These are phyloP conservation scores for Phylloscopus trochiloides DNA, from an alignment of 2,113 vertebrate species.

Conservation along the genomic window DNA sequence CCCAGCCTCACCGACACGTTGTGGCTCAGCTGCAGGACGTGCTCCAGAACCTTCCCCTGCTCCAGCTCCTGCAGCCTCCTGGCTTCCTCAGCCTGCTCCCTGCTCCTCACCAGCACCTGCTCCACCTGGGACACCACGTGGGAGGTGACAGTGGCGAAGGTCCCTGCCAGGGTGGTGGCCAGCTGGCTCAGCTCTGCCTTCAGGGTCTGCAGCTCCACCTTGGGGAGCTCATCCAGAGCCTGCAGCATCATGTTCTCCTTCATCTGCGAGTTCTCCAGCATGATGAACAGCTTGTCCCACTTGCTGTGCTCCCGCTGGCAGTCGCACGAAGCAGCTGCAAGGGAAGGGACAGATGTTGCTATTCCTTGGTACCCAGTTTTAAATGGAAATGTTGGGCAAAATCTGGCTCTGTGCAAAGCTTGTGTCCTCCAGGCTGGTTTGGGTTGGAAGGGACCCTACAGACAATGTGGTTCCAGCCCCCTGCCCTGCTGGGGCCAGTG, in stretches of 20 bases:
- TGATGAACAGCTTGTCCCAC: slow-evolving; percentile 96
- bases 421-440: not conserved
- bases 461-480: not conserved
- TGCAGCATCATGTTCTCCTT: slow-evolving; percentile 92
- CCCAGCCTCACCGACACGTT: slow-evolving; percentile 70
- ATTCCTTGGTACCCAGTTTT: not conserved
- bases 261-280: slow-evolving; percentile 98
- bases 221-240: slow-evolving; percentile 80
- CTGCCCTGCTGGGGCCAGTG: not conserved
- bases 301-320: slow-evolving; percentile 81
- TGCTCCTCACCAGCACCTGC: slow-evolving; percentile 52
- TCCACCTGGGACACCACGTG: slow-evolving; percentile 64
- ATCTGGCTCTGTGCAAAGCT: not conserved
- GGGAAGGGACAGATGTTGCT: not conserved
- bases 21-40: slow-evolving; percentile 72
- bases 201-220: slow-evolving; percentile 81
- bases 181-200: slow-evolving; percentile 82
- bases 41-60: slow-evolving; percentile 67
- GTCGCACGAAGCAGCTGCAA: slow-evolving; percentile 71
- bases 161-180: slow-evolving; percentile 57
- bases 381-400: not conserved
- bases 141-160: slow-evolving; percentile 60
- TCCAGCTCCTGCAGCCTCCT: not conserved
- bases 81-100: slow-evolving; percentile 22
- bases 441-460: not conserved